Evolutionary conservation across 64 coral and sea anemone genomes (phyloP).

Genomic region (Dendronephthya gigantea): DNA sequence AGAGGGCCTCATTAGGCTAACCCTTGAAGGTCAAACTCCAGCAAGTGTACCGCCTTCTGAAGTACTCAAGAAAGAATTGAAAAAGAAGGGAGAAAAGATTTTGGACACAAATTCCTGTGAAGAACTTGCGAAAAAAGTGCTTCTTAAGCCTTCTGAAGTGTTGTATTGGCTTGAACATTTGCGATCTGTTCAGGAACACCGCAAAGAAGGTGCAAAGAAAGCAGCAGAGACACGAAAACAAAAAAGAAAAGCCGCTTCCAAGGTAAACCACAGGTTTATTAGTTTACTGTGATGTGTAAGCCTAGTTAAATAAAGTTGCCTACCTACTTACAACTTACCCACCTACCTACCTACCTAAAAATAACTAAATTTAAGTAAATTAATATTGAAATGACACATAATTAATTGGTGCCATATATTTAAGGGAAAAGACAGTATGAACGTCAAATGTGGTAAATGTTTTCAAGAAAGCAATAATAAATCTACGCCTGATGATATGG

Average conservation of each 20-base stretch:
- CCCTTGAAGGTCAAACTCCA: neutral
- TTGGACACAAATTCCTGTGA: too few species aligned
- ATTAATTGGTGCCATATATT: neutral
- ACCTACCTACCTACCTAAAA: neutral
- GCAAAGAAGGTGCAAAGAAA: slow-evolving; percentile 26
- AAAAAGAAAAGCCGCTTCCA: neutral
- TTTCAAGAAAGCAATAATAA: neutral
- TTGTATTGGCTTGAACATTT: slow-evolving; percentile 26
- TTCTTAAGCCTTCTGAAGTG: slow-evolving; percentile 9
- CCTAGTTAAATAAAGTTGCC: too few species aligned
- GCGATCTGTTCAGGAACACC: neutral
- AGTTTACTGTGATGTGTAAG: neutral
- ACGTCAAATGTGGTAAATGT: neutral
- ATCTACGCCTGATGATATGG: neutral
- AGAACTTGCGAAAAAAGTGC: neutral
- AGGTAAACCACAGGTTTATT: neutral
- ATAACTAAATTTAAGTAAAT: neutral
- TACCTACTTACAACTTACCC: too few species aligned
- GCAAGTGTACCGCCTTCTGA: slow-evolving; percentile 1
- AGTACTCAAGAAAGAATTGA: neutral
- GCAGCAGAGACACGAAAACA: neutral
- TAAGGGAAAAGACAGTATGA: neutral
- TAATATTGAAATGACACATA: neutral
- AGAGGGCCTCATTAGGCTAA: neutral
- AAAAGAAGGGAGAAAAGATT: too few species aligned